phyloP scores from a whole-genome alignment of 2,888 invertebrate species.

The Cataglyphis albicans region DNA sequence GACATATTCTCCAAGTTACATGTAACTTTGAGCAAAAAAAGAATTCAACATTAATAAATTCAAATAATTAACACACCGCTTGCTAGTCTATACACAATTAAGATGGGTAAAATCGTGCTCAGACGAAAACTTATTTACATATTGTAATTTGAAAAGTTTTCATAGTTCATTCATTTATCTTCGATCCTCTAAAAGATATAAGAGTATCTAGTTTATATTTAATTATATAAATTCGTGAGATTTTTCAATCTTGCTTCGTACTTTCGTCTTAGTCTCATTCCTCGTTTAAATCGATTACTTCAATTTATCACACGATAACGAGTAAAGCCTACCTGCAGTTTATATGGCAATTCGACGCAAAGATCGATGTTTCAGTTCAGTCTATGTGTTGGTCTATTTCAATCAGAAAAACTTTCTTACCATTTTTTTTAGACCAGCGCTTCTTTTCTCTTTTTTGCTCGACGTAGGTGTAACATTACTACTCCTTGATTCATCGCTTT shows the following conservation, averaged over 20 bases:
- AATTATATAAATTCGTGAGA: constrained; percentile 5
- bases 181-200: neutral
- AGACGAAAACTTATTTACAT: constrained; percentile 7
- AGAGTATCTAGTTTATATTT: neutral
- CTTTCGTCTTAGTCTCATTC: neutral
- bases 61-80: constrained; percentile 10
- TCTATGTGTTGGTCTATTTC: constrained; percentile 78
- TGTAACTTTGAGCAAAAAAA: constrained; percentile 24
- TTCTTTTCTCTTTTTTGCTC: constrained; percentile 88
- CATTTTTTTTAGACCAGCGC: constrained; percentile 91
- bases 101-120: constrained; percentile 10
- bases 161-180: neutral
- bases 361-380: neutral
- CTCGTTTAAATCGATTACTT: neutral
- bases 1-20: constrained; percentile 3
- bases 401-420: constrained; percentile 93
- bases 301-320: constrained; percentile 3
- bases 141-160: neutral
- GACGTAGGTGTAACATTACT: constrained; percentile 76
- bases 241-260: neutral
- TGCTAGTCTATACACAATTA: neutral
- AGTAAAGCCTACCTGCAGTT: neutral
- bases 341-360: constrained; percentile 17
- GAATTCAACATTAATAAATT: constrained; percentile 15
- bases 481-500: constrained; percentile 81